phyloP scores from a whole-genome alignment of 2,888 invertebrate species.

The Lasius platythorax region DNA sequence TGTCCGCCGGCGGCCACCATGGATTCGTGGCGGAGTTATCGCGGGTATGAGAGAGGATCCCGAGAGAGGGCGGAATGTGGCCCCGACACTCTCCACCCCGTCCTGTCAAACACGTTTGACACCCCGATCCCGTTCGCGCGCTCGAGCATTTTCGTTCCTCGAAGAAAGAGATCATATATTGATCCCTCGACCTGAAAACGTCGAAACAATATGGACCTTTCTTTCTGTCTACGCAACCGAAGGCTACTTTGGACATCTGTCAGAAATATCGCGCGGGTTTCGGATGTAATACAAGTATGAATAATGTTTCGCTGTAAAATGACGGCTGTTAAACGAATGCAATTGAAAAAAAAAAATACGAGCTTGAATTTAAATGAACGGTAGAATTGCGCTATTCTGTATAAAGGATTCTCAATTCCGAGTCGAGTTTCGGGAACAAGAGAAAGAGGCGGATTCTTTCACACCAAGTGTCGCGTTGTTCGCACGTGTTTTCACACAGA shows the following conservation, averaged over 20 bases:
- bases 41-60: conserved; percentile 64
- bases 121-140: conserved; percentile 58
- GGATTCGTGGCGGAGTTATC: conserved; percentile 65
- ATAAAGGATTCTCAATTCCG: background rate
- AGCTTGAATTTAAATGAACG: background rate
- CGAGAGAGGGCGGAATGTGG: conserved; percentile 69
- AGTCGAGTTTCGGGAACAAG: conserved; percentile 21
- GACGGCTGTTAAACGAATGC: background rate
- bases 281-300: background rate
- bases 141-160: conserved; percentile 51
- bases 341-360: background rate
- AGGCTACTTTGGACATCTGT: background rate
- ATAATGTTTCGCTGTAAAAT: background rate
- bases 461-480: conserved; percentile 58
- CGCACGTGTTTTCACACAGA: conserved; percentile 63
- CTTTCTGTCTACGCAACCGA: conserved; percentile 8
- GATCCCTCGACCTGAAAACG: conserved; percentile 61
- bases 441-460: conserved; percentile 8
- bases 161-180: conserved; percentile 60
- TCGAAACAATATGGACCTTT: conserved; percentile 55
- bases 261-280: conserved; percentile 3
- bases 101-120: conserved; percentile 78
- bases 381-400: background rate
- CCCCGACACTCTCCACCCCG: conserved; percentile 73
- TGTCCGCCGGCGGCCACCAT: conserved; percentile 56